Evolutionary conservation across 2,888 invertebrate genomes (phyloP).

Genomic region (Trichogramma evanescens): DNA sequence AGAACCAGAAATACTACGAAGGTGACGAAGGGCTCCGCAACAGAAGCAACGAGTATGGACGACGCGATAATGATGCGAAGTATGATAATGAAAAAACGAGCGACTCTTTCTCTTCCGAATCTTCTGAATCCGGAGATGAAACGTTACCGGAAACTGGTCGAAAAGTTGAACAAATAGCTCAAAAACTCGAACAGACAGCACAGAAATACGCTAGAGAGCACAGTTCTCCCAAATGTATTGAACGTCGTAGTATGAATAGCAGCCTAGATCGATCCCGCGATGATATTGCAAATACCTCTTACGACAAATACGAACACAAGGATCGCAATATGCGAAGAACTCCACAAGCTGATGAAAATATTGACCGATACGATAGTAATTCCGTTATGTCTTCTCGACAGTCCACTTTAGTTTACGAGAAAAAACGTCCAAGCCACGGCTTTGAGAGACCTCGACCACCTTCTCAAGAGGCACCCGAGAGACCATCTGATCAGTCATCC

Average conservation of each 20-base stretch:
- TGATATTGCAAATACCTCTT: conserved; percentile 4
- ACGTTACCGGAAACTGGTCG: conserved; percentile 42
- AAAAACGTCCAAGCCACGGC: conserved; percentile 34
- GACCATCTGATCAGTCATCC: conserved; percentile 26
- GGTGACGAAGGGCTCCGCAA: neutral
- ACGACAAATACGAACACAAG: conserved; percentile 24
- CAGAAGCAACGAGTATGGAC: neutral
- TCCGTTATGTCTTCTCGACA: conserved; percentile 24
- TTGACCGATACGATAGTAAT: conserved; percentile 27
- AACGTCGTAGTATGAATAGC: conserved; percentile 32
- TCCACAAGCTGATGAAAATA: conserved; percentile 16
- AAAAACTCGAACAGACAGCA: conserved; percentile 45
- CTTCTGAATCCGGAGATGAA: conserved; percentile 41
- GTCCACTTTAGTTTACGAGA: conserved; percentile 34
- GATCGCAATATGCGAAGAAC: conserved; percentile 5
- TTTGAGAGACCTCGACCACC: conserved; percentile 43
- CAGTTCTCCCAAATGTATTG: conserved; percentile 43
- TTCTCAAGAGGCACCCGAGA: conserved; percentile 42
- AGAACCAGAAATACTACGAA: conserved; percentile 36
- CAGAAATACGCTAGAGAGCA: conserved; percentile 45
- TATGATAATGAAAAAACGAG: conserved; percentile 38
- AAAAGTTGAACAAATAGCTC: conserved; percentile 45
- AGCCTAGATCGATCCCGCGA: conserved; percentile 27
- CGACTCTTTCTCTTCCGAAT: conserved; percentile 30
- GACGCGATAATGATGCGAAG: conserved; percentile 27